A percentile compares a stretch with the other conserved stretches of the same genome.
Evolutionary conservation across 2,797 vertebrate genomes (phyloP).

Genomic region (Natrix natrix): DNA sequence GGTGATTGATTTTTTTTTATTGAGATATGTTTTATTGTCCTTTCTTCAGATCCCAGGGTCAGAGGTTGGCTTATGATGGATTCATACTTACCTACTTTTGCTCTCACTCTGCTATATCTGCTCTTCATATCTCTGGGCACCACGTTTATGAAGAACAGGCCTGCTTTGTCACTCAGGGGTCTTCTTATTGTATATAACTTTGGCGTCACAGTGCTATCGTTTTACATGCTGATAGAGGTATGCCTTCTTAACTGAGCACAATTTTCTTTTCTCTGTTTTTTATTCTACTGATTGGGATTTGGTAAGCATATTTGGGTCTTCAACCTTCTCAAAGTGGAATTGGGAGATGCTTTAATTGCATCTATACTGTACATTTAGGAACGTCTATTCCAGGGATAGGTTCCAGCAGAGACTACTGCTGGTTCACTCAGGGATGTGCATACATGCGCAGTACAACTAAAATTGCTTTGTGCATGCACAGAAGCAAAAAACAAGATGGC

Average conservation of each 20-base stretch:
- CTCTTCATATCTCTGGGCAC: slow-evolving; percentile 81
- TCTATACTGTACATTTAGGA: background rate
- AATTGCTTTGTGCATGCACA: no score
- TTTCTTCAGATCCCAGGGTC: slow-evolving; percentile 79
- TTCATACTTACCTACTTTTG: slow-evolving; percentile 82
- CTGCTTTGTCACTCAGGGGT: slow-evolving; percentile 78
- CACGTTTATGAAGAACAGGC: slow-evolving; percentile 80
- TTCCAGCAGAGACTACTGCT: no score
- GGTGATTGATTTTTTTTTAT: background rate
- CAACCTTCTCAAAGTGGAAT: background rate
- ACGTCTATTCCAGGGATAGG: background rate
- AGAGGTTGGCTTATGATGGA: slow-evolving; percentile 86
- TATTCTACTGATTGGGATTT: background rate
- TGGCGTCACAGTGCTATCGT: slow-evolving; percentile 80
- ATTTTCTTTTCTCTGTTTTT: background rate
- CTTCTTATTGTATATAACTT: slow-evolving; percentile 82
- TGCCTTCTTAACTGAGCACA: slow-evolving; percentile 33
- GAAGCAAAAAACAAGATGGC: no score
- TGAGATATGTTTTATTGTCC: background rate
- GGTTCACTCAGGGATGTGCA: no score
- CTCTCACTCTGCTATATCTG: slow-evolving; percentile 78
- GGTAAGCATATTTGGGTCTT: background rate
- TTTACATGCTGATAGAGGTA: slow-evolving; percentile 86
- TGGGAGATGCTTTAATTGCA: background rate
- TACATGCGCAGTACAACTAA: no score